Conservation (phyloP, 2,888 invertebrate genomes). For the Eristalinus aeneus region DNA sequence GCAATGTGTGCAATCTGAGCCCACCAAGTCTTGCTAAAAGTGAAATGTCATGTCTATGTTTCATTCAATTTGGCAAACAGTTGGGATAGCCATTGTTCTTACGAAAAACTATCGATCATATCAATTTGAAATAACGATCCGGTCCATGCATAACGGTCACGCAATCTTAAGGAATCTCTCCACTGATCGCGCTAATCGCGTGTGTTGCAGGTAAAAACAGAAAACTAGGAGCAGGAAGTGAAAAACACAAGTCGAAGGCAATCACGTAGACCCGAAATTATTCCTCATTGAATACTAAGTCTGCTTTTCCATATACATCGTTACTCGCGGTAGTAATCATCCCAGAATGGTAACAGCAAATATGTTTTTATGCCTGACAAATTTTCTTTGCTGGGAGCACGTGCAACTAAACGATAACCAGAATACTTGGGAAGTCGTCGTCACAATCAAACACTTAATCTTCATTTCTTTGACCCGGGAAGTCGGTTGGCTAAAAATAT, state of each 20-base stretch:
- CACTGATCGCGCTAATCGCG: neutral
- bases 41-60: too few relatives aligned
- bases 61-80: too few relatives aligned
- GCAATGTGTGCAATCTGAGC: too few relatives aligned
- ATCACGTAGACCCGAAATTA: neutral
- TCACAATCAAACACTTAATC: neutral
- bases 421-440: neutral
- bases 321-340: neutral
- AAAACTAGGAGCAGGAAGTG: neutral
- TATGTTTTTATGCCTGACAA: conserved; percentile 10
- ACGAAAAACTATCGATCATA: too few relatives aligned
- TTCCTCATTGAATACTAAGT: neutral
- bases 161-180: neutral
- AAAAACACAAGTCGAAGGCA: neutral
- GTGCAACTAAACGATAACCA: neutral
- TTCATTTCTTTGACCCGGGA: conserved; percentile 43
- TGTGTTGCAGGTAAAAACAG: neutral
- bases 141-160: neutral
- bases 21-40: too few relatives aligned
- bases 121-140: too few relatives aligned
- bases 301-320: neutral
- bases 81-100: too few relatives aligned
- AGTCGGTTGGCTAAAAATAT: neutral
- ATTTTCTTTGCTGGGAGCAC: conserved; percentile 2
- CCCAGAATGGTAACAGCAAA: conserved; percentile 31